Percentiles rank a stretch among this genome's conserved stretches.
These are phyloP conservation scores for Vireo altiloquus DNA, from an alignment of 2,113 vertebrate species.

Conservation along the genomic window DNA sequence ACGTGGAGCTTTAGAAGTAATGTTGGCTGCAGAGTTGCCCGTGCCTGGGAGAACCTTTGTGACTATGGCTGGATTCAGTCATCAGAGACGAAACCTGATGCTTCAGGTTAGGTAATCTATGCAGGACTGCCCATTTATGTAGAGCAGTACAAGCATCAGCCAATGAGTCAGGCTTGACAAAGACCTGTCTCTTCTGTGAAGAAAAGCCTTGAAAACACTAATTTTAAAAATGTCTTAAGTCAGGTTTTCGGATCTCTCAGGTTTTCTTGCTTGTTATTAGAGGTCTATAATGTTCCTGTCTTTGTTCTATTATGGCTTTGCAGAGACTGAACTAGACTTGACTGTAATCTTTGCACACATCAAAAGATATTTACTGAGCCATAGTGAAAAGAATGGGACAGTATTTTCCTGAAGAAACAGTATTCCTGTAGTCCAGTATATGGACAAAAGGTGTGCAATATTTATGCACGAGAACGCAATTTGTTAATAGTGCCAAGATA, in stretches of 20 bases:
- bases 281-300: background rate
- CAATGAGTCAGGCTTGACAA: background rate
- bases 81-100: background rate
- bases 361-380: background rate
- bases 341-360: background rate
- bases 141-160: background rate
- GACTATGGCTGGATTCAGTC: rapidly evolving
- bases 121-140: background rate
- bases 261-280: background rate
- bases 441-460: background rate
- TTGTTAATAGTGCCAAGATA: background rate
- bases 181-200: background rate
- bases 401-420: background rate
- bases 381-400: background rate
- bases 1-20: background rate
- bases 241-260: background rate
- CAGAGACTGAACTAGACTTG: background rate
- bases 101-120: background rate
- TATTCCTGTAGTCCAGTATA: background rate
- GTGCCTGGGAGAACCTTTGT: too few species aligned
- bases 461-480: background rate
- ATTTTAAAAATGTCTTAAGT: background rate
- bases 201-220: background rate
- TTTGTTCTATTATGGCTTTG: background rate
- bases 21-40: background rate